phyloP scores from a whole-genome alignment of 1,140 invertebrate species.

The Aricia agestis region DNA sequence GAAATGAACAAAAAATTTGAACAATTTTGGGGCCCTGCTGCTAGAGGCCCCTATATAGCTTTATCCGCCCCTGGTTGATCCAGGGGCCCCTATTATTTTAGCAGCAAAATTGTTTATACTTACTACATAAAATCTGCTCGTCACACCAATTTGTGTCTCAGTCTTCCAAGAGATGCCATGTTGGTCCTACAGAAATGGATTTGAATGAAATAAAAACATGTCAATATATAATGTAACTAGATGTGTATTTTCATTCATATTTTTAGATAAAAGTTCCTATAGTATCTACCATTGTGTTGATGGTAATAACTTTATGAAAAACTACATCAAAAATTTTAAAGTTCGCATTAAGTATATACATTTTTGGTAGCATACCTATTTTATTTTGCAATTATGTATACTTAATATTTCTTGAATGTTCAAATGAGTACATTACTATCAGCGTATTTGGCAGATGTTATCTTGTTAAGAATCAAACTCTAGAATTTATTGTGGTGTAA shows the following conservation, averaged over 20 bases:
- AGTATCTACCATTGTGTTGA: conserved; percentile 18
- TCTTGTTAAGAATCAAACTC: not conserved
- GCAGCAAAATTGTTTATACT: too few species aligned
- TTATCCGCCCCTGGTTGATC: not conserved
- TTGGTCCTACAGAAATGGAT: conserved; percentile 24
- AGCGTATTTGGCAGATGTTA: not conserved
- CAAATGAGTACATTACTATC: not conserved
- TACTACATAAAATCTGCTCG: not conserved
- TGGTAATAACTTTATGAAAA: not conserved
- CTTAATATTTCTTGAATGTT: too few species aligned
- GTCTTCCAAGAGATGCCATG: conserved; percentile 38
- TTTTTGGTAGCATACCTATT: not conserved
- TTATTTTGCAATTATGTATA: not conserved
- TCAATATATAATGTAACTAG: not conserved
- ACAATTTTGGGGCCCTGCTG: too few species aligned
- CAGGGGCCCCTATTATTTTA: not conserved
- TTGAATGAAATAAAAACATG: conserved; percentile 9
- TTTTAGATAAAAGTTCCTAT: conserved; percentile 20
- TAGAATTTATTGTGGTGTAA: conserved; percentile 3
- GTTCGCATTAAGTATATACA: too few species aligned
- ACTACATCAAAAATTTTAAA: too few species aligned
- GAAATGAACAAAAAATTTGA: too few species aligned
- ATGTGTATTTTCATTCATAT: conserved; percentile 9
- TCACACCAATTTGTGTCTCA: conserved; percentile 29
- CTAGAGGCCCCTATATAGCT: not conserved